A percentile compares a stretch with the other conserved stretches of the same genome.
These are phyloP conservation scores for Tipula vernalis DNA, from an alignment of 2,888 invertebrate genomes.

Conservation along the genomic window DNA sequence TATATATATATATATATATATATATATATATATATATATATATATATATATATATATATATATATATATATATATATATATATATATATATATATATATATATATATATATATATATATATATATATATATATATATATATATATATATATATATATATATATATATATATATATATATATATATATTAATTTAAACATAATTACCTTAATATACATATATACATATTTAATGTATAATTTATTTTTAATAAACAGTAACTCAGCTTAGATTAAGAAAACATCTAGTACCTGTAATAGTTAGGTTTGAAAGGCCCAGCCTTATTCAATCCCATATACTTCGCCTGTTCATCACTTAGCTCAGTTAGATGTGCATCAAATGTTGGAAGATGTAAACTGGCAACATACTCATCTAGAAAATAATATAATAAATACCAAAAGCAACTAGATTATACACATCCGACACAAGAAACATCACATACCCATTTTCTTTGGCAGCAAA, in stretches of 20 bases:
- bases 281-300: constrained; percentile 80
- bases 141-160: background rate
- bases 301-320: constrained; percentile 97
- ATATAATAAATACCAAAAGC: constrained; percentile 4
- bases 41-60: no score
- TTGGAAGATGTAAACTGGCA: constrained; percentile 89
- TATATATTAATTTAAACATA: background rate
- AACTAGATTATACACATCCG: background rate
- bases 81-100: background rate
- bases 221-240: background rate
- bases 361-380: constrained; percentile 94
- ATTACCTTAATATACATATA: background rate
- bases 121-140: background rate
- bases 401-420: constrained; percentile 78
- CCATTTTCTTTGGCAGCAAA: constrained; percentile 96
- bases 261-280: background rate
- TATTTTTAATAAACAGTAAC: background rate
- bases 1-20: no score
- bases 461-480: constrained; percentile 35
- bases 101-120: background rate
- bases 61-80: no score
- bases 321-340: constrained; percentile 92
- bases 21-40: no score
- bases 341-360: constrained; percentile 94
- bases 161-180: background rate